These are phyloP conservation scores for Meloidogyne hapla DNA, from an alignment of 1,140 invertebrate genomes.

Conservation along the genomic window DNA sequence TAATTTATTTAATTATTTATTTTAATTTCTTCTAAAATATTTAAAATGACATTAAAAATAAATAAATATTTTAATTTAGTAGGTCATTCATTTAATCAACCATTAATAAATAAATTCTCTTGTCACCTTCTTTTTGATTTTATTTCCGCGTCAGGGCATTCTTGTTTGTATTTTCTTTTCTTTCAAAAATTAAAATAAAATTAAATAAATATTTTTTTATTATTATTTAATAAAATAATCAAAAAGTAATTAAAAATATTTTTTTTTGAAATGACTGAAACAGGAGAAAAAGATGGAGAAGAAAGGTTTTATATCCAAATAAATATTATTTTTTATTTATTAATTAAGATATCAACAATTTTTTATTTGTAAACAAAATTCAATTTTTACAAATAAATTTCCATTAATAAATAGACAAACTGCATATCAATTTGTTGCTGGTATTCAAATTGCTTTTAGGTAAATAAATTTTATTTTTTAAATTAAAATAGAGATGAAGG, in stretches of 20 bases:
- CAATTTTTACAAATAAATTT: background rate
- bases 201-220: background rate
- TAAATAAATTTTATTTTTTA: conserved; percentile 14
- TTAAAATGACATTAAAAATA: background rate
- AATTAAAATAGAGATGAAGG: background rate
- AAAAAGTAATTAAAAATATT: background rate
- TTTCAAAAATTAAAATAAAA: background rate
- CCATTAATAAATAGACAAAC: conserved; percentile 31
- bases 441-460: conserved; percentile 60
- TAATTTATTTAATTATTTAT: too few species aligned
- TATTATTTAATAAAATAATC: background rate
- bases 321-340: conserved; percentile 1
- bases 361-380: background rate
- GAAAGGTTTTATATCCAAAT: background rate
- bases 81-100: background rate
- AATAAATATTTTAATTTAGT: background rate
- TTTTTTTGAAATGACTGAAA: background rate
- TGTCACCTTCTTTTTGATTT: background rate
- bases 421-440: conserved; percentile 60
- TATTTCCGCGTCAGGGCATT: background rate
- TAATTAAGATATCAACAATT: background rate
- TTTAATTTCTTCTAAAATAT: too few species aligned
- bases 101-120: background rate
- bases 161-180: background rate
- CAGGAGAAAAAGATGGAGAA: background rate